Evolutionary conservation across 2,113 vertebrate genomes (phyloP), one percentile per base, ranked within the genome.

Genomic region (Psettodes erumei): DNA sequence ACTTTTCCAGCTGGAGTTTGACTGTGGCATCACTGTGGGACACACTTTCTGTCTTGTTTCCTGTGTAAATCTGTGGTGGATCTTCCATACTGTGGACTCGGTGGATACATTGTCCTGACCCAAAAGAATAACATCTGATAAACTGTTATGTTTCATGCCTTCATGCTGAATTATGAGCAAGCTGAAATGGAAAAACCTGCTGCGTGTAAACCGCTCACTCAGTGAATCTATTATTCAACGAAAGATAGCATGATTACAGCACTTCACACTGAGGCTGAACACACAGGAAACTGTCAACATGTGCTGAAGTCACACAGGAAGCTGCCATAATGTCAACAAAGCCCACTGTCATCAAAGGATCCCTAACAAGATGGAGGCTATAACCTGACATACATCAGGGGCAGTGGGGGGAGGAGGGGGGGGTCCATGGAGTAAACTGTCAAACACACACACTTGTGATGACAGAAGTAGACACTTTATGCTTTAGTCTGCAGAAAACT

Each of bases 121-220:
- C 47, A 60, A 79, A 83, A 64, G 60, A 77, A 80, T 66, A 86
- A 85, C 69, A 77, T 68, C 79, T 58, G 56, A 64, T 72, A 77
- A 69, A 66, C 38, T 25, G 72, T 75, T 69, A 48, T 53, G 42
- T 72, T 80, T 80, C 53, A 55, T 42, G 68, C 61, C 42, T 68
- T 42, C 9, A n/a, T n/a, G 59, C 33, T 82, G 51, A 84, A 76
- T 75, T 78, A 82, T 67, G 75, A 81, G 76, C 12, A 8, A 38
- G 71, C 64, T 50, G 66, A 86, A 72, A 83, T 77, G 83, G 83
- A 88, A 89, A 84, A 83, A 70, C 64, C 85, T 60, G 77, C 79
- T 53, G 79, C 16, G 61, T 51, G 51, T 62, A 45, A 64, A 33
- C 62, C 28, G 30, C 60, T 88, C 86, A 75, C 77, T 90, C 77